Evolutionary conservation across 2,113 vertebrate species (phyloP).

Genomic region (Herpetotheres cachinnans): DNA sequence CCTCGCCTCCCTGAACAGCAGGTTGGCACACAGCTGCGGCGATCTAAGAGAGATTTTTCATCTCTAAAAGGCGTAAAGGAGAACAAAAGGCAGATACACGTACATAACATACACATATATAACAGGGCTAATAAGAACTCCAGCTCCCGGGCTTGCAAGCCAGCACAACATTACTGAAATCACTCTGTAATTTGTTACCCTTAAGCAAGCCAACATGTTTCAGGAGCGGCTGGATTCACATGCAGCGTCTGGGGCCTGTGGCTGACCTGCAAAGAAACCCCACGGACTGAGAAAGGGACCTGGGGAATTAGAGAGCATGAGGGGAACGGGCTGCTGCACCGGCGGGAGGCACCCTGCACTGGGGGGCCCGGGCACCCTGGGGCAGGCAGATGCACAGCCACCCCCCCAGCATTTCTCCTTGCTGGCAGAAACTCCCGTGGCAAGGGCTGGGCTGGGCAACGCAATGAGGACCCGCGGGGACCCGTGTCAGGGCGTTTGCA

Average conservation of each 20-base stretch:
- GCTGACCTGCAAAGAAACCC: neutral
- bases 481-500: fast-evolving
- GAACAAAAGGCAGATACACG: neutral
- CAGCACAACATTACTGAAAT: neutral
- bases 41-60: neutral
- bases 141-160: neutral
- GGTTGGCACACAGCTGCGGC: neutral
- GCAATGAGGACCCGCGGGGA: fast-evolving
- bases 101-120: fast-evolving
- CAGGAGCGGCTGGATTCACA: neutral
- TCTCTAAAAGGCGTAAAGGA: neutral
- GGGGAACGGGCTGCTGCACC: no score
- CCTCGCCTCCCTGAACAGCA: fast-evolving
- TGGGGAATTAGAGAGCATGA: neutral
- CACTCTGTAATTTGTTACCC: fast-evolving
- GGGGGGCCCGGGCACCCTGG: fast-evolving
- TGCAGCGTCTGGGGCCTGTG: neutral
- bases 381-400: fast-evolving
- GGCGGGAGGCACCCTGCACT: fast-evolving
- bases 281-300: neutral
- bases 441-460: neutral
- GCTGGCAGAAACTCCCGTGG: fast-evolving
- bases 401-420: neutral
- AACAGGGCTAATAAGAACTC: neutral
- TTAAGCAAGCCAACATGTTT: neutral